A percentile compares a stretch with the other conserved stretches of the same genome.
These are phyloP conservation scores for Aepyceros melampus DNA, from an alignment of 2,113 vertebrate genomes.

Conservation along the genomic window DNA sequence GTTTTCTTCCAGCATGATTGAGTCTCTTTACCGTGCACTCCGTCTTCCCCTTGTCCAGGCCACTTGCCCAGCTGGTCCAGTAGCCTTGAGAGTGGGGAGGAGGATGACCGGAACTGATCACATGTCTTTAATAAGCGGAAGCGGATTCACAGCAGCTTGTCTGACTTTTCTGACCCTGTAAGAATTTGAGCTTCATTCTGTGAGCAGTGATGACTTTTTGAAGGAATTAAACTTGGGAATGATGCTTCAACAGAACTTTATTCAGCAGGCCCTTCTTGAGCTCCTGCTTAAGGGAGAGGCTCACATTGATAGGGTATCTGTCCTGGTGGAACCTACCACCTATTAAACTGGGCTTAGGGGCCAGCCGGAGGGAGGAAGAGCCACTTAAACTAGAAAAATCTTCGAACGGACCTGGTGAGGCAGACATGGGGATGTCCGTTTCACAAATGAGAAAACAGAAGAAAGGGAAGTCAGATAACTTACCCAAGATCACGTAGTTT, in stretches of 20 bases:
- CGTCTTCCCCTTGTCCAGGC: background rate
- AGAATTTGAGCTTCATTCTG: background rate
- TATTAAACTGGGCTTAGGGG: too few species aligned
- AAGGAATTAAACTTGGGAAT: background rate
- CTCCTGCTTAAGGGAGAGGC: background rate
- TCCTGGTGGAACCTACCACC: too few species aligned
- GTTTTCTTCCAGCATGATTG: background rate
- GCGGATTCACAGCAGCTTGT: background rate
- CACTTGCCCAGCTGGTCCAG: too few species aligned
- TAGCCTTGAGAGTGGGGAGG: too few species aligned
- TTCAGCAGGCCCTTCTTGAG: background rate
- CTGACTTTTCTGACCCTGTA: background rate
- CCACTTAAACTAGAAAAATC: background rate
- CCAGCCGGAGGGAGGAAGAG: background rate
- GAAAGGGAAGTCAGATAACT: background rate
- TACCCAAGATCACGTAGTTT: background rate
- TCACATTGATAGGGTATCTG: rapidly evolving
- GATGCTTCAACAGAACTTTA: background rate
- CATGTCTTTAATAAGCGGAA: background rate
- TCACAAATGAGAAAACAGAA: background rate
- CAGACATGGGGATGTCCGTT: background rate
- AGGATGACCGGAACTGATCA: rapidly evolving
- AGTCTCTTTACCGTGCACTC: background rate
- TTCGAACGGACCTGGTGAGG: background rate
- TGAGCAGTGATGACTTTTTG: background rate